Base-by-base conservation (phyloP, 1,140 invertebrate genomes). In the Drosophila pachea region DNA sequence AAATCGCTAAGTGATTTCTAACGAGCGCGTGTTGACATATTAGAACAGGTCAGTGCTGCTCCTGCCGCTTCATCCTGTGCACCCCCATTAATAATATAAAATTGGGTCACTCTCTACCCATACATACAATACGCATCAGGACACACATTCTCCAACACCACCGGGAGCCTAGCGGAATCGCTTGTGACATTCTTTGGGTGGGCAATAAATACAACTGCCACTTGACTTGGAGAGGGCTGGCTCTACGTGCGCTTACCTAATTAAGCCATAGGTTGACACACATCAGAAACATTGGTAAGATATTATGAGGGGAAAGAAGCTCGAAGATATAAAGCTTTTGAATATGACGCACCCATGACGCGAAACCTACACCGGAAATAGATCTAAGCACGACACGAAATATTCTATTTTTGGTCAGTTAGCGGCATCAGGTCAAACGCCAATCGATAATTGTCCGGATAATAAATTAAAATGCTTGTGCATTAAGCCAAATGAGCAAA, bases 401-500 rank as follows among this genome's bases (percentile, higher is more conserved):
- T 52, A 64, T 73, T 67, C 63, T 84, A 84, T 86, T 79, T 79
- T 48, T 79, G 59, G 64, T 49, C 45, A n/a, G 12, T 11, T 11
- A 6, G n/a, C 53, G 35, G 31, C 0, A 36, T 59, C 33, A 29
- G 54, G 54, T 70, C 63, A 66, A 48, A 62, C 63, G 56, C 40
- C 63, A 65, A 84, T 83, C 78, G 70, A 79, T 83, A 82, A 82
- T 40, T 72, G 8, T 32, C n/a, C 8, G 66, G 64, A 52, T 73
- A 65, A 66, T 78, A 78, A 70, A 52, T 35, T 36, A 12, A 35
- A 69, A 75, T 79, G 81, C 68, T 79, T 73, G 79, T 73, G 54
- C 79, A 73, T 79, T 76, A 86, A 79, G 76, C 79, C 73, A 83
- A 86, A 83, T 73, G 49, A 75, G 45, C 38, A 40, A 53, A 50